phyloP scores from a whole-genome alignment of 2,113 vertebrate genomes.

The Struthidea cinerea region DNA sequence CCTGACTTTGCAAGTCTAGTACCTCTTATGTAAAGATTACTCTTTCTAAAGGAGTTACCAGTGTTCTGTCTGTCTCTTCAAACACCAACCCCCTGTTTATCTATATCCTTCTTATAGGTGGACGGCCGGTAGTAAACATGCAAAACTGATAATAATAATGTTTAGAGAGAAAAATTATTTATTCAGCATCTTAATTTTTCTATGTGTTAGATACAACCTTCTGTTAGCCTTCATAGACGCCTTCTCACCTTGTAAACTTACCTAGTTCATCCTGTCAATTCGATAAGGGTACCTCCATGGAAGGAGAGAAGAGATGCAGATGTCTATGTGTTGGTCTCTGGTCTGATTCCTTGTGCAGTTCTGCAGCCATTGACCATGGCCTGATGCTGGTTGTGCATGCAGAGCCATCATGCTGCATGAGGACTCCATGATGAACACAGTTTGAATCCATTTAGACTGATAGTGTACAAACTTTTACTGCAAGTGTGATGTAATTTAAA shows the following conservation, averaged over 20 bases:
- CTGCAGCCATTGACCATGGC: neutral
- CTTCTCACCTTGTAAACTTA: neutral
- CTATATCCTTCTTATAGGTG: neutral
- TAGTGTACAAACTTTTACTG: neutral
- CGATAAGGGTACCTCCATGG: neutral
- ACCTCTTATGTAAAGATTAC: neutral
- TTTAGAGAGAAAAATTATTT: neutral
- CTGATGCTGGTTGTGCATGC: neutral
- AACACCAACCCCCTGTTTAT: rapidly evolving
- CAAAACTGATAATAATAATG: neutral
- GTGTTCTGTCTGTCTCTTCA: neutral
- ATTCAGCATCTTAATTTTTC: neutral
- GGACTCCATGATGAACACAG: neutral
- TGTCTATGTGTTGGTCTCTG: neutral
- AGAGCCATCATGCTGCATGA: rapidly evolving
- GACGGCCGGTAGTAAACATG: neutral
- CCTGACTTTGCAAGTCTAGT: neutral
- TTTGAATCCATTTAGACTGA: neutral
- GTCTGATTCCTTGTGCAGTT: neutral
- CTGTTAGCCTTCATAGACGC: neutral
- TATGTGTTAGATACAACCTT: neutral
- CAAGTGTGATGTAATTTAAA: neutral
- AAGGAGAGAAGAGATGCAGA: neutral
- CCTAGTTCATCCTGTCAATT: neutral
- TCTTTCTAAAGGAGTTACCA: neutral